A percentile compares a stretch with the other conserved stretches of the same genome.
phyloP scores from a whole-genome alignment of 2,888 invertebrate genomes.

The Drosophila paramelanica region DNA sequence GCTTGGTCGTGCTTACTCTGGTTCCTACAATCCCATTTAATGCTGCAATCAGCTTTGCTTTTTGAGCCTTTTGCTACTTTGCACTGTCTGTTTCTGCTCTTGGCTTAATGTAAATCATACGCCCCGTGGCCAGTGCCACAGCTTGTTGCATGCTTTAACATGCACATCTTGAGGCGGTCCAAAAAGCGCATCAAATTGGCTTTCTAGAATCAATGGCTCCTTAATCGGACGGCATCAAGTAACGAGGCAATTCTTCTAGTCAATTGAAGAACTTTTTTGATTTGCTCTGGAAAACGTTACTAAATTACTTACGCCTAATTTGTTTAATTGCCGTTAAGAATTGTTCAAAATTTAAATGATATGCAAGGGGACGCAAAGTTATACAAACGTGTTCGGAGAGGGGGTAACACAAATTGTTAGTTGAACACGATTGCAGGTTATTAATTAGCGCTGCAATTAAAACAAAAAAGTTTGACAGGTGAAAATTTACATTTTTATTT shows the following conservation, averaged over 20 bases:
- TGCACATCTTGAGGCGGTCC: slow-evolving; percentile 16
- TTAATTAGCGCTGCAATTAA: slow-evolving; percentile 74
- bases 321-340: slow-evolving; percentile 53
- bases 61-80: slow-evolving; percentile 59
- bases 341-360: slow-evolving; percentile 32
- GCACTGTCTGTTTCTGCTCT: slow-evolving; percentile 34
- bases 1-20: slow-evolving; percentile 4
- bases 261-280: background rate
- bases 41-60: slow-evolving; percentile 74
- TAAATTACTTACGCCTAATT: slow-evolving; percentile 19
- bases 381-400: slow-evolving; percentile 34
- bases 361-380: slow-evolving; percentile 35
- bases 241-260: background rate
- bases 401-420: slow-evolving; percentile 7
- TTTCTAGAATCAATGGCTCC: slow-evolving; percentile 18
- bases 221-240: background rate
- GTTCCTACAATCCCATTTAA: slow-evolving; percentile 66
- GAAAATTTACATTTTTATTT: slow-evolving; percentile 28
- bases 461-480: slow-evolving; percentile 38
- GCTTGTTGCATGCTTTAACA: slow-evolving; percentile 42
- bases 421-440: slow-evolving; percentile 50
- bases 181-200: slow-evolving; percentile 18
- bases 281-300: background rate
- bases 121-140: slow-evolving; percentile 40
- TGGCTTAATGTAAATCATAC: slow-evolving; percentile 66